Evolutionary conservation across 2,797 vertebrate genomes (phyloP).

Genomic region (Smutsia temminckii): DNA sequence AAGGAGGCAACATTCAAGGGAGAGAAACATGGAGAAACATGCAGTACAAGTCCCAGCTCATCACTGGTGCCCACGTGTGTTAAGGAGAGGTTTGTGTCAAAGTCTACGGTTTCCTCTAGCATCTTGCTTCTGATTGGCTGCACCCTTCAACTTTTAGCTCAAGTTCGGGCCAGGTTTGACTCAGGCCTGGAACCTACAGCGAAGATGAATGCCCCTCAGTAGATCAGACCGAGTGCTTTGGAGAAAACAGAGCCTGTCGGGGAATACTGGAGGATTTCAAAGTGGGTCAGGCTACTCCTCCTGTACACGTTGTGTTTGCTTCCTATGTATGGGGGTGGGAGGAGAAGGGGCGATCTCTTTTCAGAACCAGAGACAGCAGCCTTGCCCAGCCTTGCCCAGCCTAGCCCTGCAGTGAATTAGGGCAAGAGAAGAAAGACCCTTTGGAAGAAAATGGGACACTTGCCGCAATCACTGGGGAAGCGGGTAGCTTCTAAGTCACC

Average conservation of each 20-base stretch:
- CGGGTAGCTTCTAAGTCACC: background rate
- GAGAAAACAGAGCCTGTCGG: background rate
- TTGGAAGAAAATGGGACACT: background rate
- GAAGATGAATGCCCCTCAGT: background rate
- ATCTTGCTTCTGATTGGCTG: background rate
- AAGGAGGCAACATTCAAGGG: background rate
- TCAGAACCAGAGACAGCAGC: background rate
- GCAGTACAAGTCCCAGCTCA: background rate
- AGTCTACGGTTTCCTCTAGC: background rate
- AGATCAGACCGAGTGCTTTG: background rate
- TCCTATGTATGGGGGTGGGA: background rate
- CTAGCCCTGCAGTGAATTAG: background rate
- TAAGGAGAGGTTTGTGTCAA: background rate
- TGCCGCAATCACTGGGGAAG: background rate
- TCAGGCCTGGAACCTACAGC: background rate
- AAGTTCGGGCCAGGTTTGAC: background rate
- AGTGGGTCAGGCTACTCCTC: background rate
- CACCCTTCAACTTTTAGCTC: background rate
- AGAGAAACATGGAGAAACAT: background rate
- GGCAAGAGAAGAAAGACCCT: background rate
- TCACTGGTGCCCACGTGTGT: no score
- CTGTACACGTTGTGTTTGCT: background rate
- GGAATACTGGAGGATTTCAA: background rate
- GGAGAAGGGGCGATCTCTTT: rapidly evolving
- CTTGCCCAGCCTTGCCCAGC: no score